phyloP scores from a whole-genome alignment of 2,888 invertebrate species.

The Pristionchus arcanus region DNA sequence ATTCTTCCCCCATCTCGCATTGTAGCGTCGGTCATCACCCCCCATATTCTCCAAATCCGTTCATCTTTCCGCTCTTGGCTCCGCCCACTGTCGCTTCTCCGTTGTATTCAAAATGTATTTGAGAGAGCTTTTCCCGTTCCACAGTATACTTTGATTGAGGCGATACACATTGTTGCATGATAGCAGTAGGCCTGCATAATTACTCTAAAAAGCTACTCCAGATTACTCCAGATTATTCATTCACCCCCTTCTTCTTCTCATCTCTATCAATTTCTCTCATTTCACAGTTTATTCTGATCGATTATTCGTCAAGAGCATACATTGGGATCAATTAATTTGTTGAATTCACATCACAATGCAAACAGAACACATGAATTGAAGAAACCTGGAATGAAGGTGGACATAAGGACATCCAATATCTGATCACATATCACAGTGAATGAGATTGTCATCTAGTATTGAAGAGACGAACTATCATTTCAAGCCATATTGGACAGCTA shows the following conservation, averaged over 20 bases:
- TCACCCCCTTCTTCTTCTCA: background rate
- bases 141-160: background rate
- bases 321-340: background rate
- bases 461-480: too few relatives aligned
- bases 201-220: background rate
- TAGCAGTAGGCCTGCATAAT: background rate
- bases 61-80: constrained; percentile 39
- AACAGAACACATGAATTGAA: background rate
- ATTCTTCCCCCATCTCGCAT: constrained; percentile 12
- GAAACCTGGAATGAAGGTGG: too few relatives aligned
- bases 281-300: background rate
- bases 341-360: background rate
- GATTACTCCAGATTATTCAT: background rate
- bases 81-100: background rate
- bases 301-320: constrained; percentile 12
- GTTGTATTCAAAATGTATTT: background rate
- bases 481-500: too few relatives aligned
- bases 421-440: too few relatives aligned
- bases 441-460: too few relatives aligned
- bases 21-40: constrained; percentile 21
- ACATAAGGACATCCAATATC: too few relatives aligned
- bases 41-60: too few relatives aligned
- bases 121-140: background rate
- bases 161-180: background rate
- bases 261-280: constrained; percentile 12